Evolutionary conservation across 1,140 invertebrate species (phyloP).

Genomic region (Drosophila teissieri): DNA sequence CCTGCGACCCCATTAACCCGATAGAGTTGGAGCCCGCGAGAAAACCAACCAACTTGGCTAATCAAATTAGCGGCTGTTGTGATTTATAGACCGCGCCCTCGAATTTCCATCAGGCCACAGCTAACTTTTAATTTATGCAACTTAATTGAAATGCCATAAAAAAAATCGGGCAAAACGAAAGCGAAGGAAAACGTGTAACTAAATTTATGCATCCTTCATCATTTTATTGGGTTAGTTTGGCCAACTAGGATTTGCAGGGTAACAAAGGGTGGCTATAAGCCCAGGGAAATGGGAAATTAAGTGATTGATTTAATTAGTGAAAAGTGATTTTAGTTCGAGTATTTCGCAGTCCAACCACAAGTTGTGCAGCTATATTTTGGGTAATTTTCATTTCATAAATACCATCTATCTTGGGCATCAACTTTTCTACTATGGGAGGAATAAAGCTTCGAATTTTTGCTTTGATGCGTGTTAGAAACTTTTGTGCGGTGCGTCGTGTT

Average conservation of each 20-base stretch:
- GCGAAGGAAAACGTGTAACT: conserved; percentile 28
- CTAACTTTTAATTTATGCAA: conserved; percentile 63
- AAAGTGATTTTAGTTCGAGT: background rate
- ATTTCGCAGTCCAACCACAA: background rate
- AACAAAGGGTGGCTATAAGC: background rate
- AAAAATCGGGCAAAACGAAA: conserved; percentile 25
- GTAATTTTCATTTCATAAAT: background rate
- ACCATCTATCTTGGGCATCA: conserved; percentile 4
- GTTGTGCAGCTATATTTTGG: background rate
- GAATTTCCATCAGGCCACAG: conserved; percentile 16
- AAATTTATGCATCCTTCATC: conserved; percentile 52
- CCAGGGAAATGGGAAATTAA: background rate
- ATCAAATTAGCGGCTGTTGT: conserved; percentile 58
- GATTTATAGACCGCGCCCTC: conserved; percentile 52
- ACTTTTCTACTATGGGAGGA: too few relatives aligned
- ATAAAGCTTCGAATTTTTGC: background rate
- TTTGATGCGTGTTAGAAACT: conserved; percentile 43
- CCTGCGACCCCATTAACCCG: conserved; percentile 48
- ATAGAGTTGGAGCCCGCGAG: background rate
- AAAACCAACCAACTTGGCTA: conserved; percentile 43
- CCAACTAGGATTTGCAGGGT: conserved; percentile 7
- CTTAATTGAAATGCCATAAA: conserved; percentile 66
- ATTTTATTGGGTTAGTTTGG: conserved; percentile 50
- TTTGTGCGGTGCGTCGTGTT: conserved; percentile 46
- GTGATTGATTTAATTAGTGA: background rate